Evolutionary conservation across 1,140 invertebrate species (phyloP).

Genomic region (Cotesia vestalis): DNA sequence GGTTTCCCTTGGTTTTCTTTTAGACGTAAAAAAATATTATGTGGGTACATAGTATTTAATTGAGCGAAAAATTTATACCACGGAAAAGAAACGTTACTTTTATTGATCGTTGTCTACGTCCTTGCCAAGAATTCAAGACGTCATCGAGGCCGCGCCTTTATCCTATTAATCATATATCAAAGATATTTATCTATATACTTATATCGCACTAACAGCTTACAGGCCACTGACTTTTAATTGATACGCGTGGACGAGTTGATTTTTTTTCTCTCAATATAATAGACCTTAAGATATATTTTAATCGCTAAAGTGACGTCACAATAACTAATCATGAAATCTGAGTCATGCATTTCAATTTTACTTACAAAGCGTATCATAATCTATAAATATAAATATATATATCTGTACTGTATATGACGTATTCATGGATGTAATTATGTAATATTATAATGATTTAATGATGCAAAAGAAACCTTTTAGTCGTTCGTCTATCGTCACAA

Average conservation of each 20-base stretch:
- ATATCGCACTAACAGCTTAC: not conserved
- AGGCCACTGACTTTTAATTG: constrained; percentile 13
- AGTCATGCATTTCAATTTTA: no score
- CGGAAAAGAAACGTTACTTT: constrained; percentile 25
- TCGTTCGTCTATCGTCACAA: no score
- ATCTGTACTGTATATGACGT: no score
- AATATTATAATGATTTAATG: no score
- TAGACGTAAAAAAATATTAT: not conserved
- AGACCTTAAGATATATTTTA: no score
- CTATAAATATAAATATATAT: no score
- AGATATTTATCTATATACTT: not conserved
- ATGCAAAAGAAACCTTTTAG: no score
- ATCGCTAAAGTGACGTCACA: no score
- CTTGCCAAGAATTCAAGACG: constrained; percentile 47
- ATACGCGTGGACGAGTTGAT: not conserved
- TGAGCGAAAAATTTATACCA: constrained; percentile 12
- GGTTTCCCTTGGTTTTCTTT: constrained; percentile 42
- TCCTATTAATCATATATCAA: not conserved
- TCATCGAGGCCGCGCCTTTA: constrained; percentile 19
- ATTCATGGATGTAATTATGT: no score
- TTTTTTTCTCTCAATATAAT: no score
- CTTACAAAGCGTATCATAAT: no score
- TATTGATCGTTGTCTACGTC: constrained; percentile 37
- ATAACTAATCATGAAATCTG: no score
- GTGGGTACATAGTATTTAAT: not conserved